These are phyloP conservation scores for Brachyalestes nurse DNA, from an alignment of 2,797 vertebrate genomes.

Conservation along the genomic window DNA sequence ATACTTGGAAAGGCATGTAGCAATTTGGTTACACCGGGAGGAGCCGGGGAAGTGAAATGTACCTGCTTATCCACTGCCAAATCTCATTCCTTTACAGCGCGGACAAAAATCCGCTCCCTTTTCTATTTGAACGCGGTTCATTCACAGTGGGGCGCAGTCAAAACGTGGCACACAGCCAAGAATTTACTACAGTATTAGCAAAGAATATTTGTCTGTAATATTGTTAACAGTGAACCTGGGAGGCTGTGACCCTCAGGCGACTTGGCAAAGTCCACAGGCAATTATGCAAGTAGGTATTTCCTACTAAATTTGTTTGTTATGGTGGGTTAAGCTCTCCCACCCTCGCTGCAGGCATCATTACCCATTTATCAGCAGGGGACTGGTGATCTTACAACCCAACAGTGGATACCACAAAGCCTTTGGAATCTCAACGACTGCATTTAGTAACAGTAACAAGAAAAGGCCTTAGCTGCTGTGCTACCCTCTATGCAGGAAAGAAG, in stretches of 20 bases:
- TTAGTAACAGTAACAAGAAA: too few species aligned
- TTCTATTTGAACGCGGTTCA: background rate
- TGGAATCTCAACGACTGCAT: background rate
- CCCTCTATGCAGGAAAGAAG: background rate
- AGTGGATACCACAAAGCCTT: background rate
- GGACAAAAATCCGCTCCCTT: background rate
- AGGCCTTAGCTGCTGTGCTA: too few species aligned
- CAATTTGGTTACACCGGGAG: constrained; percentile 42
- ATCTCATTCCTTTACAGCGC: background rate
- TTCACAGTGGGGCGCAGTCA: background rate
- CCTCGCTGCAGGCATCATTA: constrained; percentile 7
- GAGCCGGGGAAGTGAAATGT: constrained; percentile 17
- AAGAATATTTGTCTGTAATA: background rate
- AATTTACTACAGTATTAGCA: background rate
- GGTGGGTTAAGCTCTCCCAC: background rate
- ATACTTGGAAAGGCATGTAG: constrained; percentile 61
- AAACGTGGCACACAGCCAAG: background rate
- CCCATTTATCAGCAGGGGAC: background rate
- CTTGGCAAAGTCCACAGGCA: background rate
- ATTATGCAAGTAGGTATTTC: background rate
- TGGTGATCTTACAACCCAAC: background rate
- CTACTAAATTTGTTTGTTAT: background rate
- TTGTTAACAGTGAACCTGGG: background rate
- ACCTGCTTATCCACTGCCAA: constrained; percentile 26
- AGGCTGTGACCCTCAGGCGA: background rate